Evolutionary conservation across 30 jellyfish, hydroid and myxozoan species (phyloP), one percentile per base, ranked within the genome.

Genomic region (Hydra vulgaris): DNA sequence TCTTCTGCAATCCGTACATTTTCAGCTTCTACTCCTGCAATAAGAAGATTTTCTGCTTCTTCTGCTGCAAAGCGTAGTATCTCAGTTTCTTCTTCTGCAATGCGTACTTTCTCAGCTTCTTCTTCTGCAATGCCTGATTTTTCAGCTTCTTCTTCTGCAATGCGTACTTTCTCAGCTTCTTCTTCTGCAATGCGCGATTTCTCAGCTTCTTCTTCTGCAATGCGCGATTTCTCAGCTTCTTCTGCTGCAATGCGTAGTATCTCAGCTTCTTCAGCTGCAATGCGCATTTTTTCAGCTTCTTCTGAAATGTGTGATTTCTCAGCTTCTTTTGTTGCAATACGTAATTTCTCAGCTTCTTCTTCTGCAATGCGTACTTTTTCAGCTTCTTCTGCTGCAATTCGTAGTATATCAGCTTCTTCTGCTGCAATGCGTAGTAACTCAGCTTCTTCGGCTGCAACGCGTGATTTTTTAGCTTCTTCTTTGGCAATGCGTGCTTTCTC

Each of bases 121-220:
- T 80, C 73, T 5, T 17, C 70, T 25, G 0, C 82, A 22, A 80
- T 74, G 18, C 73, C 22, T 55, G 70, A 26, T 52, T 66, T 70
- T 18, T 80, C 87, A 8, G 82, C 87, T 26, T 80, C 87, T 80
- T 0, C 87, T 80, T 56, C 87, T 61, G 68, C 87, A 23, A 80
- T 0, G 21, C 83, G 52, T 18, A 25, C 84, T 55, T 66, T 80
- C 27, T 80, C 87, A 8, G 87, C 83, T 0, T 66, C 87, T 61
- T 80, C 87, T 66, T 17, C 70, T 27, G 85, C 71, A 23, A 80
- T 74, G 0, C 82, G 68, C 25, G 68, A 26, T 26, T 80, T 80
- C 7, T 80, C 87, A 8, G 87, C 87, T 27, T 70, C 87, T 61
- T 80, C 87, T 66, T 17, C 80, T n/a, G 82, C 80, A 20, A 78